Conservation (phyloP, 2,113 vertebrate genomes). For the Gymnarchus niloticus region DNA sequence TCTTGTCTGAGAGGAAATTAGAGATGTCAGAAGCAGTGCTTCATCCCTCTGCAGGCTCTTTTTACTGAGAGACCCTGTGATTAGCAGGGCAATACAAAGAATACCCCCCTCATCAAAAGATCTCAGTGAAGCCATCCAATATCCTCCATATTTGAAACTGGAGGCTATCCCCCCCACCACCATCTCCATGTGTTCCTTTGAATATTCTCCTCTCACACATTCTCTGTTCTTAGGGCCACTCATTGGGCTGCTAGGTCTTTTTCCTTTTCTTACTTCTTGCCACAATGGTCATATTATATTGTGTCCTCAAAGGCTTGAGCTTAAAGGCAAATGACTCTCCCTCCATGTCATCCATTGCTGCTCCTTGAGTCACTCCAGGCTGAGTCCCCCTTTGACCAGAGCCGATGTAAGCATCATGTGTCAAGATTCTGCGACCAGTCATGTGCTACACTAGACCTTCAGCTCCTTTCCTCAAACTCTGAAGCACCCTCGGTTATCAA, state of each 20-base stretch:
- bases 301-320: constrained; percentile 3
- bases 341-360: neutral
- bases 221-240: neutral
- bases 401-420: neutral
- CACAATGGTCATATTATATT: neutral
- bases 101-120: neutral
- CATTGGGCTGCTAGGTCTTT: neutral
- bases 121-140: neutral
- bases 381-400: neutral
- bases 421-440: neutral
- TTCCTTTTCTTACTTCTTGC: neutral
- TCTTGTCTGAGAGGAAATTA: neutral
- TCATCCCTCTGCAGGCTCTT: neutral
- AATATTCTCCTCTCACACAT: neutral
- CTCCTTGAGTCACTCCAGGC: neutral
- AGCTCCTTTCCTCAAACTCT: neutral
- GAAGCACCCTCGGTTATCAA: constrained; percentile 1
- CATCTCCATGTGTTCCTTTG: neutral
- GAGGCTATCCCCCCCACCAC: neutral
- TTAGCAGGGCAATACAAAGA: neutral
- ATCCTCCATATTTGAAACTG: neutral
- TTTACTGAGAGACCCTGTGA: neutral
- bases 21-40: neutral
- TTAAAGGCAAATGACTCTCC: neutral
- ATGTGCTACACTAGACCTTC: neutral